Percentiles rank a stretch among this genome's conserved stretches.
phyloP scores from a whole-genome alignment of 2,888 invertebrate species.

The Drosophila acutilabella region DNA sequence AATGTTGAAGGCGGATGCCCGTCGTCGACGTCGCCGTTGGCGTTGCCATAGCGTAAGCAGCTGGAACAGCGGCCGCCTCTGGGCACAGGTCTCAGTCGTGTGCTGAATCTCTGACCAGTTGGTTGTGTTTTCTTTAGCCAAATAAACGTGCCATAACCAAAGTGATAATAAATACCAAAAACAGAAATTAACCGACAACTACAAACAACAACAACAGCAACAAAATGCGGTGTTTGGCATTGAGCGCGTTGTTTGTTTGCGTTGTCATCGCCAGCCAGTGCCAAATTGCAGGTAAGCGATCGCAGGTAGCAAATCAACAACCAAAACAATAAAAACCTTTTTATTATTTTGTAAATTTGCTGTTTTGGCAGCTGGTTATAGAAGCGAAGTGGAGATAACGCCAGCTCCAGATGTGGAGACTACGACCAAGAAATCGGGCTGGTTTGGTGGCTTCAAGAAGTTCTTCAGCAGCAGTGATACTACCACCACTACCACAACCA shows the following conservation, averaged over 20 bases:
- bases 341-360: neutral
- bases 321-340: neutral
- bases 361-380: constrained; percentile 67
- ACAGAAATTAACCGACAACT: neutral
- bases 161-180: constrained; percentile 57
- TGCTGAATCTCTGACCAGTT: constrained; percentile 64
- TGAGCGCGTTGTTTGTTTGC: constrained; percentile 62
- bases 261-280: constrained; percentile 68
- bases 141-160: constrained; percentile 9
- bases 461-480: constrained; percentile 71
- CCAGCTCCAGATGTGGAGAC: constrained; percentile 76
- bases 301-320: neutral
- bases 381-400: constrained; percentile 79
- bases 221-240: constrained; percentile 75
- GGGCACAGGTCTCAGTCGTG: constrained; percentile 63
- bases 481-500: constrained; percentile 47
- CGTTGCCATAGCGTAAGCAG: neutral
- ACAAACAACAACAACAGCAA: constrained; percentile 20
- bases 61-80: constrained; percentile 3
- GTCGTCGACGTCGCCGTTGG: constrained; percentile 18
- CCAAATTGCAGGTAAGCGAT: constrained; percentile 75
- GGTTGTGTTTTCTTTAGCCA: constrained; percentile 49
- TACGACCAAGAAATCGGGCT: constrained; percentile 78
- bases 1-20: constrained; percentile 28
- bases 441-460: constrained; percentile 82